phyloP scores from a whole-genome alignment of 2,888 invertebrate genomes.

The Geophilus truncorum region DNA sequence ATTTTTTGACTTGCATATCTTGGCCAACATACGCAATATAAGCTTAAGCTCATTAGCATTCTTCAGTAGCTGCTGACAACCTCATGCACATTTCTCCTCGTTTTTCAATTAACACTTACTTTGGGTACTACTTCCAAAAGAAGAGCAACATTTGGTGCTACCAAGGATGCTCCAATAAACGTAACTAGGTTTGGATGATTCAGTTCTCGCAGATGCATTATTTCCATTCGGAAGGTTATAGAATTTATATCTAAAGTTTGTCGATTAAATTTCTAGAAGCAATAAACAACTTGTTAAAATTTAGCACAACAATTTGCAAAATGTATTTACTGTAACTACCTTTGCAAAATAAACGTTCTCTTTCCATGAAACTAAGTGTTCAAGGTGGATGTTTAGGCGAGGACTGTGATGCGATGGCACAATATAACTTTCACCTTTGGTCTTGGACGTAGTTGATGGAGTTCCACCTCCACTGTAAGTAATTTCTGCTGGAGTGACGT shows the following conservation, averaged over 20 bases:
- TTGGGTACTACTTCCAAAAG: constrained; percentile 23
- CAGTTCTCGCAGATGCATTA: constrained; percentile 81
- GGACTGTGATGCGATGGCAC: no score
- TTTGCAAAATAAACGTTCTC: background rate
- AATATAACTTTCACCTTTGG: no score
- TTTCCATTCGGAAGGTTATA: constrained; percentile 54
- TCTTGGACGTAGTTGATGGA: background rate
- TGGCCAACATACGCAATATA: no score
- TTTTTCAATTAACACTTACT: no score
- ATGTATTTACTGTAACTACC: no score
- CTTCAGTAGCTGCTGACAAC: no score
- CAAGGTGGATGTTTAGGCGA: no score
- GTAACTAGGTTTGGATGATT: constrained; percentile 93
- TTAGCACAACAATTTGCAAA: background rate
- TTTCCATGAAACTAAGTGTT: background rate
- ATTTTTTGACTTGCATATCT: no score
- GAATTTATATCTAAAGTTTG: background rate
- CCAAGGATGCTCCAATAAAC: constrained; percentile 54
- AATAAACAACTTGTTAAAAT: background rate
- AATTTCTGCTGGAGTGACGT: background rate
- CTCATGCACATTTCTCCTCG: no score
- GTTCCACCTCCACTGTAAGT: background rate
- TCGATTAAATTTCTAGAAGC: background rate
- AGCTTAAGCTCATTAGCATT: background rate
- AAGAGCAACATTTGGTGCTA: constrained; percentile 42